Conservation (phyloP, 2,797 vertebrate species). For the Choloepus didactylus region DNA sequence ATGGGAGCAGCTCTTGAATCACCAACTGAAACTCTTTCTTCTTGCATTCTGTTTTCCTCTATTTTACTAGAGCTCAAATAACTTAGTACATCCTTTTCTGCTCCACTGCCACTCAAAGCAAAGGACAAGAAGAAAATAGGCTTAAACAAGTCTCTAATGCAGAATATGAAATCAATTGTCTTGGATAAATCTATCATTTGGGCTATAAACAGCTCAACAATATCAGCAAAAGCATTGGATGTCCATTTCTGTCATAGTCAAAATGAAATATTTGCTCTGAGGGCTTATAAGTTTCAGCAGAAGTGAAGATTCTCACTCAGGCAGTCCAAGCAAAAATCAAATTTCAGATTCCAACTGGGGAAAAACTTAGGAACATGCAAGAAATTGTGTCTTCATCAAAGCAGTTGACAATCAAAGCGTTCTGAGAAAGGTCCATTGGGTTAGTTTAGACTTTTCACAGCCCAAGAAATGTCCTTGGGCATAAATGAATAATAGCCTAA, state of each 20-base stretch:
- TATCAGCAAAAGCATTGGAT: slow-evolving; percentile 45
- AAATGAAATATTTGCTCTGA: slow-evolving; percentile 61
- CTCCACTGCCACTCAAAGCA: slow-evolving; percentile 46
- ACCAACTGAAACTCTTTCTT: slow-evolving; percentile 19
- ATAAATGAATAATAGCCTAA: slow-evolving; percentile 29
- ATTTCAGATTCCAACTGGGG: slow-evolving; percentile 48
- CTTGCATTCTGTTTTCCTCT: slow-evolving; percentile 1
- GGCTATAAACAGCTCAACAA: slow-evolving; percentile 60
- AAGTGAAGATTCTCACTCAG: slow-evolving; percentile 45
- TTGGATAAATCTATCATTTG: slow-evolving; percentile 31
- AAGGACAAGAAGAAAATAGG: background rate
- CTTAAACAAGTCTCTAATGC: slow-evolving; percentile 35
- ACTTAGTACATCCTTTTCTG: slow-evolving; percentile 37
- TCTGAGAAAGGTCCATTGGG: slow-evolving; percentile 45
- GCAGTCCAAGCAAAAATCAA: slow-evolving; percentile 52
- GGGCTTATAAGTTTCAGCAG: slow-evolving; percentile 31
- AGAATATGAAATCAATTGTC: slow-evolving; percentile 31
- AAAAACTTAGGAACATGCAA: slow-evolving; percentile 65
- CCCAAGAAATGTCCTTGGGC: slow-evolving; percentile 45
- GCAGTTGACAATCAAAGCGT: slow-evolving; percentile 49
- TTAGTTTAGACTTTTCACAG: slow-evolving; percentile 61
- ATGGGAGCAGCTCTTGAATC: slow-evolving; percentile 12
- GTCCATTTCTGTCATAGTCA: slow-evolving; percentile 16
- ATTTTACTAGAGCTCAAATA: slow-evolving; percentile 48
- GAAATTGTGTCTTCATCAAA: slow-evolving; percentile 57